These are phyloP conservation scores for Nothoprocta pentlandii DNA, from an alignment of 2,113 vertebrate genomes.

Conservation along the genomic window DNA sequence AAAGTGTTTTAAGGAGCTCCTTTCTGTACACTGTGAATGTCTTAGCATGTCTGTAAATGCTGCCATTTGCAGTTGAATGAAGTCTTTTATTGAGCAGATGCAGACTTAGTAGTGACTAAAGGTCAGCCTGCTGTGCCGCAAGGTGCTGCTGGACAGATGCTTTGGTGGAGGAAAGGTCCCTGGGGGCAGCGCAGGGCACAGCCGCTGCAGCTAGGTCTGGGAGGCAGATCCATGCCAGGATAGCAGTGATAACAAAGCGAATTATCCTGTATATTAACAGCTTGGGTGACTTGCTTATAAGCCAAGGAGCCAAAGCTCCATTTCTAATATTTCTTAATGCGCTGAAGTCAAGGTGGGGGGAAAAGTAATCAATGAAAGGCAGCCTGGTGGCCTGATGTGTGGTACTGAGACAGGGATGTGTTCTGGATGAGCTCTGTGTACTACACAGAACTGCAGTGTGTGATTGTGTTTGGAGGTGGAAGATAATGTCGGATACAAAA, in stretches of 20 bases:
- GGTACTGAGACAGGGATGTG: background rate
- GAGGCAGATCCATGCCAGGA: background rate
- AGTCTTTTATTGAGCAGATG: background rate
- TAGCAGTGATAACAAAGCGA: background rate
- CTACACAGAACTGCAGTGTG: fast-evolving
- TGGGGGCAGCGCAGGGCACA: background rate
- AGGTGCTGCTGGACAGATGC: background rate
- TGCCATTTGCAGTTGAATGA: background rate
- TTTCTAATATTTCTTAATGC: background rate
- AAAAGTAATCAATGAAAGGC: background rate
- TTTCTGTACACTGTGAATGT: background rate
- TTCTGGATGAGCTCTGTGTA: fast-evolving
- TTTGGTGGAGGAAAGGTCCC: background rate
- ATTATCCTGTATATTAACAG: fast-evolving
- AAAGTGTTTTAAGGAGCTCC: background rate
- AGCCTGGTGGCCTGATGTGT: background rate
- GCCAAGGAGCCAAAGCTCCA: fast-evolving
- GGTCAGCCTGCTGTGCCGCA: background rate
- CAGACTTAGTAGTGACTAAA: fast-evolving
- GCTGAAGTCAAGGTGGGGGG: fast-evolving
- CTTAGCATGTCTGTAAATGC: fast-evolving
- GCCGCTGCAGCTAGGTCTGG: background rate
- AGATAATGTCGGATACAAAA: background rate
- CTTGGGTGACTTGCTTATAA: fast-evolving
- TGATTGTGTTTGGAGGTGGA: background rate